Percentiles rank a stretch among this genome's conserved stretches.
phyloP scores from a whole-genome alignment of 1,140 invertebrate genomes.

The Maniola jurtina region DNA sequence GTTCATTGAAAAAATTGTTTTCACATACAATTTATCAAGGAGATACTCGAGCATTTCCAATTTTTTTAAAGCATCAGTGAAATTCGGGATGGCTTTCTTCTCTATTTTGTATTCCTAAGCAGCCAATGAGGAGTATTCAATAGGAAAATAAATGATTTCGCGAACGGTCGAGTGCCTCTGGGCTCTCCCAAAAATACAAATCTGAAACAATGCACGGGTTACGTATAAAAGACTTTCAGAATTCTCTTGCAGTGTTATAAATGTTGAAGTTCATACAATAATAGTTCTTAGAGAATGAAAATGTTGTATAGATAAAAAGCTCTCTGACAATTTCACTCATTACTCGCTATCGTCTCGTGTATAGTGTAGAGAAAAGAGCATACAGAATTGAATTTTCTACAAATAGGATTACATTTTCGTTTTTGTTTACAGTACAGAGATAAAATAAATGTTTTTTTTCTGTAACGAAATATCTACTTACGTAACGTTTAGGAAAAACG shows the following conservation, averaged over 20 bases:
- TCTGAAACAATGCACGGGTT: conserved; percentile 17
- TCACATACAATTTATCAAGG: conserved; percentile 16
- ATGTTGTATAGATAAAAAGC: conserved; percentile 1
- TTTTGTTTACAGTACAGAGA: neutral
- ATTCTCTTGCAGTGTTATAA: neutral
- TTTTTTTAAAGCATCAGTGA: conserved; percentile 16
- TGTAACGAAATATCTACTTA: neutral
- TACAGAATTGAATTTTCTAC: conserved; percentile 1
- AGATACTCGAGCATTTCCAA: conserved; percentile 13
- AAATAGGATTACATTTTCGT: neutral
- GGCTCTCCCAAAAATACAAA: conserved; percentile 24
- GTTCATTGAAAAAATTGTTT: conserved; percentile 1
- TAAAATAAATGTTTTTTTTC: neutral
- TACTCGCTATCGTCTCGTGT: neutral
- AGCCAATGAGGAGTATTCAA: conserved; percentile 26
- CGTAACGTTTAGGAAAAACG: neutral
- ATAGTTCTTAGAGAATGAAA: conserved; percentile 6
- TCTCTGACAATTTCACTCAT: conserved; percentile 9
- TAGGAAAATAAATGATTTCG: conserved; percentile 34
- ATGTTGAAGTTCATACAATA: conserved; percentile 3
- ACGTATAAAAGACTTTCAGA: conserved; percentile 12
- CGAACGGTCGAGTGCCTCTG: conserved; percentile 24
- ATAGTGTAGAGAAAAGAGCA: conserved; percentile 6
- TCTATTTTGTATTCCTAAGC: conserved; percentile 31
- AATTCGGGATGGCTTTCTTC: conserved; percentile 11